Conservation (phyloP, 2,888 invertebrate species). For the Schizotus pectinicornis region DNA sequence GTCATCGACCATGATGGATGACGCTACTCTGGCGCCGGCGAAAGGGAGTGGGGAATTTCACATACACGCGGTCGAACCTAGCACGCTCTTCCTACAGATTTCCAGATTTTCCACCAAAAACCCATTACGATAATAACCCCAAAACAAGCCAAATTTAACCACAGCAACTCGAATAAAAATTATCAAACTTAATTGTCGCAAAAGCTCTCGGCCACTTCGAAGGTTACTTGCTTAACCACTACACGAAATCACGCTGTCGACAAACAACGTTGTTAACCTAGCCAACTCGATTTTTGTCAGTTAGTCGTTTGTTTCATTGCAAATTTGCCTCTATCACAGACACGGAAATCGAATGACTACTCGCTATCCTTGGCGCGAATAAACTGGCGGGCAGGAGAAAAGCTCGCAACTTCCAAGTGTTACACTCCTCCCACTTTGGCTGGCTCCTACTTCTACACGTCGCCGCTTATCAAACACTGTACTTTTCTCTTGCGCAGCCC, state of each 20-base stretch:
- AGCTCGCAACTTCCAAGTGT: constrained; percentile 46
- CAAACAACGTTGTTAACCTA: too few relatives aligned
- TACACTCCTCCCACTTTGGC: constrained; percentile 55
- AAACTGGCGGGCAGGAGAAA: constrained; percentile 50
- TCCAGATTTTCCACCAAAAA: constrained; percentile 1
- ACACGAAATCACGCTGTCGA: too few relatives aligned
- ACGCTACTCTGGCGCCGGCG: constrained; percentile 51
- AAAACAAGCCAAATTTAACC: too few relatives aligned
- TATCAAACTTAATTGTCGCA: too few relatives aligned
- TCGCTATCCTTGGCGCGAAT: constrained; percentile 37
- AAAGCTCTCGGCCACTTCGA: neutral
- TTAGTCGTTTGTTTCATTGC: too few relatives aligned
- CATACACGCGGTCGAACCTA: constrained; percentile 38
- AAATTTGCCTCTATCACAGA: neutral
- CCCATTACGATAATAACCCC: neutral
- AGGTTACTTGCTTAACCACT: too few relatives aligned
- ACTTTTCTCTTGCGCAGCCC: constrained; percentile 47
- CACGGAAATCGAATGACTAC: constrained; percentile 1
- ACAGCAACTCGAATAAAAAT: too few relatives aligned
- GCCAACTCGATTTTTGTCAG: too few relatives aligned
- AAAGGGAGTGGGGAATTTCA: constrained; percentile 39
- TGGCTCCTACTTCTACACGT: constrained; percentile 47
- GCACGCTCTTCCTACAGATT: constrained; percentile 7
- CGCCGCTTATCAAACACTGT: constrained; percentile 51
- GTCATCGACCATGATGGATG: constrained; percentile 69